Percentiles rank a stretch among this genome's conserved stretches.
Evolutionary conservation across 1,140 invertebrate genomes (phyloP).

Genomic region (Achatina immaculata): DNA sequence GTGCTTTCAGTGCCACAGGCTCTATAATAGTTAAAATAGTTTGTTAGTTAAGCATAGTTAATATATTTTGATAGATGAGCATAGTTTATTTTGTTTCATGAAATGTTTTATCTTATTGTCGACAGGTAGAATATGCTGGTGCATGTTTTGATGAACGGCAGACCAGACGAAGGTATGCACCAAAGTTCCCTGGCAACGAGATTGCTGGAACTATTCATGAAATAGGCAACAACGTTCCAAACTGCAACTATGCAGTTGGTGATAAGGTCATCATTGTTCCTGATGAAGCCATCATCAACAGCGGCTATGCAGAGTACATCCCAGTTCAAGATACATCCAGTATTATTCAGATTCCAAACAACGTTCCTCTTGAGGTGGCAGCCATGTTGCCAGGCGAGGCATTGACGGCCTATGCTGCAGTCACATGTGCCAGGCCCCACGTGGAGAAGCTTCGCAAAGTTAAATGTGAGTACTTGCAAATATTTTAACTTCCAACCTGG

Average conservation of each 20-base stretch:
- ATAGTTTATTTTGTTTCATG: no score
- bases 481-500: neutral
- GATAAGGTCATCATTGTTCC: conserved; percentile 61
- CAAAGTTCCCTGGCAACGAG: conserved; percentile 62
- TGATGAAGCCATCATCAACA: conserved; percentile 49
- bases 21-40: no score
- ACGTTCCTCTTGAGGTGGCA: conserved; percentile 57
- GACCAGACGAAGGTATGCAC: conserved; percentile 52
- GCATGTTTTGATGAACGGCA: conserved; percentile 62
- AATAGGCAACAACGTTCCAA: conserved; percentile 59
- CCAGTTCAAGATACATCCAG: conserved; percentile 54
- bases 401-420: conserved; percentile 61
- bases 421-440: conserved; percentile 59
- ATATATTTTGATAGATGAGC: no score
- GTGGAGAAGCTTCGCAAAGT: conserved; percentile 63
- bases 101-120: neutral
- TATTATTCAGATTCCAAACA: conserved; percentile 58
- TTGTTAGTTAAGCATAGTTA: no score
- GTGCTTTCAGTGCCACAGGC: no score
- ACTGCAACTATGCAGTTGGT: conserved; percentile 57
- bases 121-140: conserved; percentile 59
- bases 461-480: conserved; percentile 62
- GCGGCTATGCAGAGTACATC: conserved; percentile 60
- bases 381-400: conserved; percentile 64
- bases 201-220: conserved; percentile 60